A percentile compares a stretch with the other conserved stretches of the same genome.
Conservation (phyloP, 2,888 invertebrate species). For the Teinopalpus imperialis region DNA sequence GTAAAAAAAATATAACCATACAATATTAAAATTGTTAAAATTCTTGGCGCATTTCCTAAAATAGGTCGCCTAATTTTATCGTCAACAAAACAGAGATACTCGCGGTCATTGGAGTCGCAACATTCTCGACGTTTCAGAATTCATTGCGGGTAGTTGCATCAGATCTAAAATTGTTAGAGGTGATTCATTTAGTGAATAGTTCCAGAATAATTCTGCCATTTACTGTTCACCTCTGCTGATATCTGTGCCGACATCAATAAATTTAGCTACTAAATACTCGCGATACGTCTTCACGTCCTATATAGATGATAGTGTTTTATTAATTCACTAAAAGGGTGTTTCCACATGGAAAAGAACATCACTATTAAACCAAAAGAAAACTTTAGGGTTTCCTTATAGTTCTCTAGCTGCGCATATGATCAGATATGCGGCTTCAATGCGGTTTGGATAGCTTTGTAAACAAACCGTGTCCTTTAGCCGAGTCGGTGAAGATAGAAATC, state of each 20-base stretch:
- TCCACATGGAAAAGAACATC: no score
- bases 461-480: no score
- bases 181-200: slow-evolving; percentile 68
- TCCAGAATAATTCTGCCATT: slow-evolving; percentile 55
- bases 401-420: no score
- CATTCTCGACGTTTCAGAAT: slow-evolving; percentile 39
- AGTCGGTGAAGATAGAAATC: no score
- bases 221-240: slow-evolving; percentile 15
- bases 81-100: slow-evolving; percentile 35
- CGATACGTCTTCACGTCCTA: no score
- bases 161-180: slow-evolving; percentile 64
- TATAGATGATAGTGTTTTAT: no score
- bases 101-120: slow-evolving; percentile 32
- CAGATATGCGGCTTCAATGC: no score
- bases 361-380: no score
- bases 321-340: neutral
- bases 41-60: slow-evolving; percentile 29
- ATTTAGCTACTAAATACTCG: neutral
- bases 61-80: slow-evolving; percentile 40
- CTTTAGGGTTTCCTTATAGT: no score
- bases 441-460: no score
- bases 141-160: slow-evolving; percentile 59
- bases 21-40: no score
- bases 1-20: neutral
- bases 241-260: neutral